phyloP scores from a whole-genome alignment of 1,140 invertebrate genomes.

The Cherax destructor region DNA sequence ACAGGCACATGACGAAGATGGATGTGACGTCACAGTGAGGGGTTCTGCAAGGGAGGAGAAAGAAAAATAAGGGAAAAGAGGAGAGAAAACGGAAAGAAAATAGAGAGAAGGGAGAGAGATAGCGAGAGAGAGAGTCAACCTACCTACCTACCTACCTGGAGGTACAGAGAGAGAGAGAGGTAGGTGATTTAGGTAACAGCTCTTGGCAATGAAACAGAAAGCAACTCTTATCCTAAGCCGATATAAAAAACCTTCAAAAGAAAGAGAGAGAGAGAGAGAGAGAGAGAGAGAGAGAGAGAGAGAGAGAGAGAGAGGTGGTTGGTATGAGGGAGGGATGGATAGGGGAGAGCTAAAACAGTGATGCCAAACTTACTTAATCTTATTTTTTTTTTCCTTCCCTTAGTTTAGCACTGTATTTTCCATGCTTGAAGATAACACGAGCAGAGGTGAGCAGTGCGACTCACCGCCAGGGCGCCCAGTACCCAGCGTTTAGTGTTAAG shows the following conservation, averaged over 20 bases:
- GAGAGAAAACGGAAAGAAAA: slow-evolving; percentile 16
- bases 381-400: neutral
- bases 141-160: no score
- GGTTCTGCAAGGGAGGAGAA: slow-evolving; percentile 61
- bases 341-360: neutral
- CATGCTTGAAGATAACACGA: no score
- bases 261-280: neutral
- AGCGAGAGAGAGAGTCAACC: slow-evolving; percentile 29
- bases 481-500: neutral
- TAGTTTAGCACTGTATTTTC: no score
- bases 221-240: no score
- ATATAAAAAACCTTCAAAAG: neutral
- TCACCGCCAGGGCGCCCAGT: neutral
- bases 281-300: slow-evolving; percentile 22
- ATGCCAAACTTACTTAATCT: neutral
- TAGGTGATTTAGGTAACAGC: no score
- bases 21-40: slow-evolving; percentile 66
- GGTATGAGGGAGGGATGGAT: neutral
- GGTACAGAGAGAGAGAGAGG: slow-evolving; percentile 22
- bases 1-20: slow-evolving; percentile 67
- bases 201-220: no score
- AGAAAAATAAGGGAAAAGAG: slow-evolving; percentile 42
- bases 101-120: neutral
- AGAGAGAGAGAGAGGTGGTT: neutral
- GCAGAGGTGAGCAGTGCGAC: no score